Percentiles rank a stretch among this genome's conserved stretches.
phyloP scores from a whole-genome alignment of 1,140 invertebrate genomes.

The Mycetomoellerius zeteki region DNA sequence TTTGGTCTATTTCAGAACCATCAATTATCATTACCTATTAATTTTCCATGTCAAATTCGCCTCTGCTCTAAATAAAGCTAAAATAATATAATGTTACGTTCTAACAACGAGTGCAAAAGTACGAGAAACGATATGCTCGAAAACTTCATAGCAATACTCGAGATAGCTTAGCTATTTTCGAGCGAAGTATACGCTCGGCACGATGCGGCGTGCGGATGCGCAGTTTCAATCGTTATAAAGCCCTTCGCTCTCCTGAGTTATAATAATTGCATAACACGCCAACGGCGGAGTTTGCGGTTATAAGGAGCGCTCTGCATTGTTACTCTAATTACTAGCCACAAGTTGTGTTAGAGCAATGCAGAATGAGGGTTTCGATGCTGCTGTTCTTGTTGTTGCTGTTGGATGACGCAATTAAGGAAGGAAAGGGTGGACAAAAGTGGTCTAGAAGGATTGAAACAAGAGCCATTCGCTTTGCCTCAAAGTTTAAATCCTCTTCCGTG shows the following conservation, averaged over 20 bases:
- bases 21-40: neutral
- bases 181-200: conserved; percentile 8
- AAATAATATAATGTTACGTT: neutral
- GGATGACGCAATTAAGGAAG: neutral
- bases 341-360: conserved; percentile 53
- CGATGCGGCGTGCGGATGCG: conserved; percentile 7
- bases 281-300: conserved; percentile 66
- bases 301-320: conserved; percentile 60
- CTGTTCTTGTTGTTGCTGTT: conserved; percentile 47
- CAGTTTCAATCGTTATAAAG: conserved; percentile 68
- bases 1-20: neutral
- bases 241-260: conserved; percentile 52
- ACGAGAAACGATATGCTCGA: neutral
- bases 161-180: conserved; percentile 27
- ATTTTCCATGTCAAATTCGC: neutral
- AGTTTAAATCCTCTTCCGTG: conserved; percentile 70
- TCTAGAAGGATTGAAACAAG: conserved; percentile 68
- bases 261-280: conserved; percentile 72
- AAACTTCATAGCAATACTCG: conserved; percentile 31
- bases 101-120: neutral
- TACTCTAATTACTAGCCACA: conserved; percentile 70
- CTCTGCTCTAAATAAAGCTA: neutral
- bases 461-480: conserved; percentile 69
- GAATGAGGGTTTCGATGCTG: conserved; percentile 39
- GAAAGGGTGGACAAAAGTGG: conserved; percentile 7